Percentiles rank a stretch among this genome's conserved stretches.
Conservation (phyloP, 2,888 invertebrate species). For the Calameuta idolon region DNA sequence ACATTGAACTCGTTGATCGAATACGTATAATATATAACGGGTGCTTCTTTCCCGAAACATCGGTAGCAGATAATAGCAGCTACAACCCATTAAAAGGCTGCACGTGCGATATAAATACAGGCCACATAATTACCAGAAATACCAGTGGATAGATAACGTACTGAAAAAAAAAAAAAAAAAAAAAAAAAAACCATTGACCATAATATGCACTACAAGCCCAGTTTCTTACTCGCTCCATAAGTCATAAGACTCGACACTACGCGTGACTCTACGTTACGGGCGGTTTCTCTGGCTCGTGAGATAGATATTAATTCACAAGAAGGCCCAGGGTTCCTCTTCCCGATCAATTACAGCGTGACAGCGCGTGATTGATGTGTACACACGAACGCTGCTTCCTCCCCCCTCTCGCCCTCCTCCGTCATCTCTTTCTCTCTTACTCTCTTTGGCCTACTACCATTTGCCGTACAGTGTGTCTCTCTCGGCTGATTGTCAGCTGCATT, state of each 20-base stretch:
- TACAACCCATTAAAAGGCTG: neutral
- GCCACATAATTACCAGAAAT: neutral
- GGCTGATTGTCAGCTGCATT: neutral
- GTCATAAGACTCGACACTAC: neutral
- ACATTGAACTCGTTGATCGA: too few relatives aligned
- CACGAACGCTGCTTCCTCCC: neutral
- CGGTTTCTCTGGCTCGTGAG: neutral
- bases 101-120: neutral
- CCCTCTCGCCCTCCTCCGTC: constrained; percentile 7
- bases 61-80: neutral
- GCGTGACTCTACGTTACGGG: neutral
- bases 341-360: neutral
- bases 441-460: neutral
- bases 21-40: neutral
- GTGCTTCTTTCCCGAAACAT: neutral
- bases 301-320: neutral
- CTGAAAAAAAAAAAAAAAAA: neutral
- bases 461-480: neutral
- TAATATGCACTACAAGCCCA: neutral
- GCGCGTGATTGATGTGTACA: neutral
- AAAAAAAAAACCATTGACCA: neutral
- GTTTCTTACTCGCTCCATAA: neutral
- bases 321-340: neutral
- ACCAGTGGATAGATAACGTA: neutral
- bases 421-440: constrained; percentile 14